Evolutionary conservation across 2,113 vertebrate genomes (phyloP), one percentile per base, ranked within the genome.

Genomic region (Carollia perspicillata): DNA sequence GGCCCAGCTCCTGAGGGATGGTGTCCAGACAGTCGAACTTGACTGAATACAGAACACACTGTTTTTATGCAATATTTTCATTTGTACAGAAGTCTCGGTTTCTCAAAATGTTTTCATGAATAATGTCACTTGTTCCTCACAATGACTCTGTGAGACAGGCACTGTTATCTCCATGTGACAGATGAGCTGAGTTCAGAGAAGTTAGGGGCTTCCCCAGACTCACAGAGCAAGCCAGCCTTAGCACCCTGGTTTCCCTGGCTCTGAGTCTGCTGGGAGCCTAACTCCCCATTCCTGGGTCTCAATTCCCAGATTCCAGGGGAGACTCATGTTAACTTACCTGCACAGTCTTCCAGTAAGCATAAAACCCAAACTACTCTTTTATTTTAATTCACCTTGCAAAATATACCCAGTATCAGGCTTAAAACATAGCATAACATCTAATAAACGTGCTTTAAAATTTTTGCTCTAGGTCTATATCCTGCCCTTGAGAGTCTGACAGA

Each of bases 301-400:
- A 42, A 8, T 8, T 37, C 49, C 51, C 66, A 28, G 60, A 33
- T 49, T 44, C 72, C 66, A 72, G 11, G 26, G 74, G 74, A 42
- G 12, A 9, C 44, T 37, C 26, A 0, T 18, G 30, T 33, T 49
- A 72, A 65, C n/a, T 53, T 58, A 26, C 42, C 58, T 13, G 3
- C 28, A 49, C n/a, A 78, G 40, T 37, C 75, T 68, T 33, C 22
- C 33, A 6, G 37, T 69, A 81, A 79, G 71, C 40, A 86, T 18
- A 49, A 47, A n/a, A 23, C 63, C 8, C 17, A 42, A 49, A 2
- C 18, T 17, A 35, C n/a, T 35, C 40, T 37, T 93, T 72, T 40
- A 84, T 95, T 49, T 16, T 37, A 75, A 6, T 37, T 77, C 58
- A 83, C 47, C 47, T 53, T 74, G 80, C 22, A 53, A 93, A 79